Conservation (phyloP, 2,888 invertebrate genomes). For the Rhamnusium bicolor region DNA sequence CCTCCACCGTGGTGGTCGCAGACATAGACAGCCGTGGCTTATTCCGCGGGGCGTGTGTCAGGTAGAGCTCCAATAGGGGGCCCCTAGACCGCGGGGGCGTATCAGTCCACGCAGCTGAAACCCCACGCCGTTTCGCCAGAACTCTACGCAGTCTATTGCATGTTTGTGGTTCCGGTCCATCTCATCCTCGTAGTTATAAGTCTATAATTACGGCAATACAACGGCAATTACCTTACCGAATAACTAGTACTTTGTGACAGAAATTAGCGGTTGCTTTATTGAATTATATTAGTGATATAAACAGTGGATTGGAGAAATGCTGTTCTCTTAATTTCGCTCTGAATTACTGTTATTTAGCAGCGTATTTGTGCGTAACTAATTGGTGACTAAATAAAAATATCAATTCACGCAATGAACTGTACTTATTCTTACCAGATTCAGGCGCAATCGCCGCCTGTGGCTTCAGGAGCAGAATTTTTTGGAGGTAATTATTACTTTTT, state of each 20-base stretch:
- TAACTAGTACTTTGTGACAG: constrained; percentile 63
- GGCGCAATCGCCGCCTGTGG: constrained; percentile 66
- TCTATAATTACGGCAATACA: constrained; percentile 60
- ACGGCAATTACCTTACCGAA: constrained; percentile 62
- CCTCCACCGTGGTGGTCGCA: constrained; percentile 43
- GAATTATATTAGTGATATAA: constrained; percentile 60
- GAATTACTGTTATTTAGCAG: constrained; percentile 18
- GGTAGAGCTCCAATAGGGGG: constrained; percentile 60
- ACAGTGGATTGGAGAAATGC: constrained; percentile 45
- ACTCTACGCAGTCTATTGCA: constrained; percentile 39
- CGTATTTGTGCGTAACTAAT: constrained; percentile 31
- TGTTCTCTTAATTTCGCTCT: constrained; percentile 28
- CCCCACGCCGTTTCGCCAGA: constrained; percentile 38
- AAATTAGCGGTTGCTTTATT: constrained; percentile 64
- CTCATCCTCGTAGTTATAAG: constrained; percentile 47
- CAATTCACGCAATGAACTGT: constrained; percentile 64
- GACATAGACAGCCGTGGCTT: constrained; percentile 29
- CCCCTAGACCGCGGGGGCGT: constrained; percentile 58
- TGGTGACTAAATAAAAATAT: constrained; percentile 19
- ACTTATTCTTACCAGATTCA: constrained; percentile 69
- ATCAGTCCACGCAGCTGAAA: constrained; percentile 56
- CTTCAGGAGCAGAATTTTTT: constrained; percentile 68
- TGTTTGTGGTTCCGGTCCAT: constrained; percentile 61
- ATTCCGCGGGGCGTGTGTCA: constrained; percentile 57
- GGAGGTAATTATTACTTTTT: constrained; percentile 61